These are phyloP conservation scores for Thryonomys swinderianus DNA, from an alignment of 2,113 vertebrate genomes.

Conservation along the genomic window DNA sequence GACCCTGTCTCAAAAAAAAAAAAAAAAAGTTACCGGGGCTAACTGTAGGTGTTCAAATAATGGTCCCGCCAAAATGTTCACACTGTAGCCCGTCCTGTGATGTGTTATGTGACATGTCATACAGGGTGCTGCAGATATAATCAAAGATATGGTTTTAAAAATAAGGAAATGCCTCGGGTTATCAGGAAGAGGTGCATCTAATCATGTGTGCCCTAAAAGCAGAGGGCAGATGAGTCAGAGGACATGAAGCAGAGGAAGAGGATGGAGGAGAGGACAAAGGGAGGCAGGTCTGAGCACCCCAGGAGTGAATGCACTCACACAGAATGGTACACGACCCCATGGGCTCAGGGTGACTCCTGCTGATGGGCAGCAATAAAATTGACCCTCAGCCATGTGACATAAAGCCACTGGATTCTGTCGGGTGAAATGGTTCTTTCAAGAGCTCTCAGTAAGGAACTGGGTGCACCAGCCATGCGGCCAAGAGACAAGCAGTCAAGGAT, in stretches of 20 bases:
- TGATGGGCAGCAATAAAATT: background rate
- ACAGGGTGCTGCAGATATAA: background rate
- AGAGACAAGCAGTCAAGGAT: background rate
- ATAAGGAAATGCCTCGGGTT: conserved; percentile 24
- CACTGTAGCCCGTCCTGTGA: background rate
- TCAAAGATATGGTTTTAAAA: background rate
- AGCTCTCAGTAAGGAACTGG: background rate
- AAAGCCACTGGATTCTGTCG: background rate
- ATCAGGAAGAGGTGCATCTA: background rate
- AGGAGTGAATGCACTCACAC: background rate
- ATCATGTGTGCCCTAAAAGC: background rate
- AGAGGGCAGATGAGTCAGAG: background rate
- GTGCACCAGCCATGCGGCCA: rapidly evolving
- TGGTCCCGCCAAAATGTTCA: background rate
- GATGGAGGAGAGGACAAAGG: background rate
- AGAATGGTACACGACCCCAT: background rate
- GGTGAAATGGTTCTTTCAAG: background rate
- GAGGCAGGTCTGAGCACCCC: background rate
- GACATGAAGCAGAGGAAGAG: background rate
- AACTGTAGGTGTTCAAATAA: background rate
- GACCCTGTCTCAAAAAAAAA: too few species aligned
- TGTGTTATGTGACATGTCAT: background rate
- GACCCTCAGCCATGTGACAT: background rate
- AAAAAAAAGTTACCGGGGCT: background rate
- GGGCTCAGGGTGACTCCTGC: background rate